Evolutionary conservation across 30 jellyfish, hydroid and myxozoan genomes (phyloP).

Genomic region (Cassiopea xamachana): DNA sequence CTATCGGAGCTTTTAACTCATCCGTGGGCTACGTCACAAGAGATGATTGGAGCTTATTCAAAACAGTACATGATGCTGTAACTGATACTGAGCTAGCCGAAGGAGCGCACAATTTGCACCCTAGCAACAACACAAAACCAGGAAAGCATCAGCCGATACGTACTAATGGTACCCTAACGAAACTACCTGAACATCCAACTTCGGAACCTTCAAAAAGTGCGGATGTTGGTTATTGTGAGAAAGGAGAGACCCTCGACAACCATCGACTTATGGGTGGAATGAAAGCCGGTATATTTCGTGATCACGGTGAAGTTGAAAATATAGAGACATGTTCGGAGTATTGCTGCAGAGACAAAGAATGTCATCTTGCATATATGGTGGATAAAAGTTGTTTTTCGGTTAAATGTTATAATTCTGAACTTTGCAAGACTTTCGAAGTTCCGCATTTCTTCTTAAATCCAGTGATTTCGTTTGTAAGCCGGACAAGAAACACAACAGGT

Average conservation of each 20-base stretch:
- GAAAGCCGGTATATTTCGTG: conserved; percentile 87
- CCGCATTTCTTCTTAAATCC: conserved; percentile 84
- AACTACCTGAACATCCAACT: conserved; percentile 40
- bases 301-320: conserved; percentile 87
- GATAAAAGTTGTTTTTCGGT: conserved; percentile 80
- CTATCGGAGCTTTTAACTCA: conserved; percentile 56
- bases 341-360: conserved; percentile 87
- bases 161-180: not conserved
- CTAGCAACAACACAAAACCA: conserved; percentile 46
- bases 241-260: conserved; percentile 69
- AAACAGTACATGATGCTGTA: conserved; percentile 77
- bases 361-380: conserved; percentile 91
- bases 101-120: conserved; percentile 26
- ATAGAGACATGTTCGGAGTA: conserved; percentile 82
- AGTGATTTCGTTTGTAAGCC: conserved; percentile 75
- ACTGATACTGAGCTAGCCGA: conserved; percentile 53
- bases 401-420: conserved; percentile 69
- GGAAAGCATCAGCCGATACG: not conserved
- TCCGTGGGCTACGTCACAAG: conserved; percentile 88
- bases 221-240: conserved; percentile 76
- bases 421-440: conserved; percentile 83
- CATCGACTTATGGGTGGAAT: conserved; percentile 83
- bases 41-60: conserved; percentile 79
- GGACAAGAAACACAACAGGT: conserved; percentile 72
- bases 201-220: conserved; percentile 67